Percentiles rank a stretch among this genome's conserved stretches.
These are phyloP conservation scores for Drosophila carrolli DNA, from an alignment of 1,140 invertebrate species.

Conservation along the genomic window DNA sequence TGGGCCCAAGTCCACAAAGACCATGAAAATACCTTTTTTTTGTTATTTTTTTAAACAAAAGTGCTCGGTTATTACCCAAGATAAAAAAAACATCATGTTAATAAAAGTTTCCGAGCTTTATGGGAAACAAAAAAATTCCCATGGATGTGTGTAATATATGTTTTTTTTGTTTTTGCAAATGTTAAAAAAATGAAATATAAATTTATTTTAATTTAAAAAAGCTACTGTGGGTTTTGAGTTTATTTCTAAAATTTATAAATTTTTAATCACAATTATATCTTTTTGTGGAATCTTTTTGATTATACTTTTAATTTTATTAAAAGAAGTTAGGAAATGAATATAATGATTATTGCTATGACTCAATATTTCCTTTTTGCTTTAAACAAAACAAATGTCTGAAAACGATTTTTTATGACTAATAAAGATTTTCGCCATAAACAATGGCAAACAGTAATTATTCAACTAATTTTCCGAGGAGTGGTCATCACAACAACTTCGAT, in stretches of 20 bases:
- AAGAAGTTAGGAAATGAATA: not conserved
- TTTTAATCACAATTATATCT: no score
- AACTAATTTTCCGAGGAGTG: constrained; percentile 12
- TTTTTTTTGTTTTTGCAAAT: no score
- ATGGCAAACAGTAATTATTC: not conserved
- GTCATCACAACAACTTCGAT: constrained; percentile 20
- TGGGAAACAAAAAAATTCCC: not conserved
- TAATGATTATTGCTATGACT: not conserved
- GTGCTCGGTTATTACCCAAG: constrained; percentile 6
- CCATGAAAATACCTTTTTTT: not conserved
- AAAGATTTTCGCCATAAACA: not conserved
- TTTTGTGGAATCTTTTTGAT: not conserved
- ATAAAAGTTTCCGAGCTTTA: not conserved
- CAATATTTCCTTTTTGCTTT: no score
- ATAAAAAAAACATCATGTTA: not conserved
- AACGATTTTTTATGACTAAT: not conserved
- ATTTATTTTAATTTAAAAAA: no score
- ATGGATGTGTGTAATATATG: no score
- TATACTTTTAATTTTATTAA: not conserved
- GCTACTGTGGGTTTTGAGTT: no score
- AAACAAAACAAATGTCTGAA: no score
- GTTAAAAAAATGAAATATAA: no score
- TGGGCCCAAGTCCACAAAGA: not conserved
- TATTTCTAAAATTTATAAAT: no score
- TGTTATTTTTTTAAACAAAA: not conserved